A percentile compares a stretch with the other conserved stretches of the same genome.
Evolutionary conservation across 1,140 invertebrate species (phyloP).

Genomic region (Scaptomyza hsui): DNA sequence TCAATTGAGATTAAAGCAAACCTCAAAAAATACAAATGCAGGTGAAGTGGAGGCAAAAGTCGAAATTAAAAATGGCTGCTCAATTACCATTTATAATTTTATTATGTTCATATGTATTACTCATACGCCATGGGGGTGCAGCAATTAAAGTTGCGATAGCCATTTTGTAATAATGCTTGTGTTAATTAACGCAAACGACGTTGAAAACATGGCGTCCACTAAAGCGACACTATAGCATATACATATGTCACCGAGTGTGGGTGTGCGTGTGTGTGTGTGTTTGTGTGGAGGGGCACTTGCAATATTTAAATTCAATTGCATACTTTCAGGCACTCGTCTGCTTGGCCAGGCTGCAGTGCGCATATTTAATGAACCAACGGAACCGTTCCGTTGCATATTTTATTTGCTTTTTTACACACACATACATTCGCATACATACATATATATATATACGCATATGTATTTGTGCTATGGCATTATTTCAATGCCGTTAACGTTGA

Average conservation of each 20-base stretch:
- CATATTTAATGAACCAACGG: constrained; percentile 76
- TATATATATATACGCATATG: background rate
- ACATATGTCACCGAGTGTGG: background rate
- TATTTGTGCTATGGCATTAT: background rate
- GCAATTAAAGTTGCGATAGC: constrained; percentile 51
- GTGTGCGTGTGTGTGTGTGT: constrained; percentile 1
- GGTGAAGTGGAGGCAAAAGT: background rate
- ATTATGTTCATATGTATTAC: constrained; percentile 64
- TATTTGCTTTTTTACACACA: constrained; percentile 43
- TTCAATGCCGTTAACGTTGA: constrained; percentile 28
- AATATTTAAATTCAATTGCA: constrained; percentile 83
- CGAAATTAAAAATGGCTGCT: background rate
- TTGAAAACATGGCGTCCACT: constrained; percentile 36
- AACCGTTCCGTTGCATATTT: constrained; percentile 70
- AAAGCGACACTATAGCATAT: constrained; percentile 9
- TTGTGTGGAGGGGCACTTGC: constrained; percentile 53
- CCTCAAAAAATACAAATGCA: background rate
- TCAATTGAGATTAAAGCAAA: background rate
- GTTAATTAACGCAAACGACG: constrained; percentile 73
- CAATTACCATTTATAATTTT: constrained; percentile 63
- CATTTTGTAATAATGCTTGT: constrained; percentile 79
- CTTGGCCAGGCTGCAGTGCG: constrained; percentile 64
- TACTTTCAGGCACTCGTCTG: constrained; percentile 69
- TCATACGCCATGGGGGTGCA: background rate
- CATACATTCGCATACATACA: background rate